Evolutionary conservation across 2,888 invertebrate species (phyloP).

Genomic region (Sabatieria punctata): DNA sequence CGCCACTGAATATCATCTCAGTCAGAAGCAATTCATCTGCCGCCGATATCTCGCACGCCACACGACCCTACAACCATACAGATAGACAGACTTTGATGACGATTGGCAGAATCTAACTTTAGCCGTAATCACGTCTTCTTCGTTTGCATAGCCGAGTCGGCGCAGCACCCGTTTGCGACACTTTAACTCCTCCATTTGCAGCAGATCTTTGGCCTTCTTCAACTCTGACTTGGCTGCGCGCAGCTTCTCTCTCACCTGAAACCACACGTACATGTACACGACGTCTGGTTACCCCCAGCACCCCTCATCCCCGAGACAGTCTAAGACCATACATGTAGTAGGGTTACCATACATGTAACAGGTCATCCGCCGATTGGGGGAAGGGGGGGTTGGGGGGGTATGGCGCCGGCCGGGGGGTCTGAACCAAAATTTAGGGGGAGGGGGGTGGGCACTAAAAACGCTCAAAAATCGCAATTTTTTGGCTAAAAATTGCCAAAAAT

Average conservation of each 20-base stretch:
- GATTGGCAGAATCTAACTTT: too few relatives aligned
- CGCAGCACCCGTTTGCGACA: conserved; percentile 81
- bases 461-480: too few relatives aligned
- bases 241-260: conserved; percentile 41
- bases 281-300: too few relatives aligned
- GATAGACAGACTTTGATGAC: neutral
- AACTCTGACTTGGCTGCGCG: conserved; percentile 53
- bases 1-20: conserved; percentile 92
- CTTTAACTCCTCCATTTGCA: conserved; percentile 92
- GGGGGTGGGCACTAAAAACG: too few relatives aligned
- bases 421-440: too few relatives aligned
- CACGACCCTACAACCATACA: conserved; percentile 48
- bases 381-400: too few relatives aligned
- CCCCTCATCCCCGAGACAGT: too few relatives aligned
- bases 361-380: too few relatives aligned
- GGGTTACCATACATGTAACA: too few relatives aligned
- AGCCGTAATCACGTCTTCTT: conserved; percentile 80
- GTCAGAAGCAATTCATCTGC: conserved; percentile 87
- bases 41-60: conserved; percentile 95
- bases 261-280: conserved; percentile 8
- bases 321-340: too few relatives aligned
- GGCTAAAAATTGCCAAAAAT: too few relatives aligned
- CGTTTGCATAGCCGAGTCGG: conserved; percentile 74
- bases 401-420: too few relatives aligned
- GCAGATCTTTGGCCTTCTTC: conserved; percentile 64